phyloP scores from a whole-genome alignment of 2,888 invertebrate genomes.

The Camptogramma bilineatum region DNA sequence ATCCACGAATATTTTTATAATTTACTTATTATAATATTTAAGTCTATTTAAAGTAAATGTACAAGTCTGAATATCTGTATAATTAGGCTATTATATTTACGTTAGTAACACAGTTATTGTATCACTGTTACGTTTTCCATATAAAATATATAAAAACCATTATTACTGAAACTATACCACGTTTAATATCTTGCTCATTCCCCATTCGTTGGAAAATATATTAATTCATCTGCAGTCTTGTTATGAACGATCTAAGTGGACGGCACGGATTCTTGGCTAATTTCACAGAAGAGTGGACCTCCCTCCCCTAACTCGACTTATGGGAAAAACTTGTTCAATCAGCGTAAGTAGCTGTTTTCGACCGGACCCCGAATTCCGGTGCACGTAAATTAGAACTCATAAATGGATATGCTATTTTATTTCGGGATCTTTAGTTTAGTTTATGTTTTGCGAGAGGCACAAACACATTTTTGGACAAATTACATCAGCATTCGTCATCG shows the following conservation, averaged over 20 bases:
- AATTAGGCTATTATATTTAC: too few species aligned
- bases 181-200: conserved; percentile 5
- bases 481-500: too few species aligned
- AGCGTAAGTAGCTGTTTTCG: conserved; percentile 75
- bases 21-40: too few species aligned
- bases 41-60: too few species aligned
- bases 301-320: conserved; percentile 62
- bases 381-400: conserved; percentile 29
- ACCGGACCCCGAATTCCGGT: conserved; percentile 54
- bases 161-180: too few species aligned
- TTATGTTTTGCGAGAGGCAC: not conserved
- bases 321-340: conserved; percentile 82
- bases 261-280: conserved; percentile 63
- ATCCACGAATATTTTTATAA: too few species aligned
- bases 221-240: conserved; percentile 42
- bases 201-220: conserved; percentile 36
- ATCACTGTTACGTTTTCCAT: too few species aligned
- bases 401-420: conserved; percentile 50
- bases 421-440: not conserved
- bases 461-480: not conserved
- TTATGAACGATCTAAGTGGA: conserved; percentile 51
- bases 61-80: too few species aligned
- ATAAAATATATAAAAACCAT: too few species aligned
- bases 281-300: conserved; percentile 74
- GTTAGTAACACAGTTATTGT: too few species aligned